Percentiles rank a stretch among this genome's conserved stretches.
Conservation (phyloP, 2,797 vertebrate genomes). For the Spheniscus humboldti region DNA sequence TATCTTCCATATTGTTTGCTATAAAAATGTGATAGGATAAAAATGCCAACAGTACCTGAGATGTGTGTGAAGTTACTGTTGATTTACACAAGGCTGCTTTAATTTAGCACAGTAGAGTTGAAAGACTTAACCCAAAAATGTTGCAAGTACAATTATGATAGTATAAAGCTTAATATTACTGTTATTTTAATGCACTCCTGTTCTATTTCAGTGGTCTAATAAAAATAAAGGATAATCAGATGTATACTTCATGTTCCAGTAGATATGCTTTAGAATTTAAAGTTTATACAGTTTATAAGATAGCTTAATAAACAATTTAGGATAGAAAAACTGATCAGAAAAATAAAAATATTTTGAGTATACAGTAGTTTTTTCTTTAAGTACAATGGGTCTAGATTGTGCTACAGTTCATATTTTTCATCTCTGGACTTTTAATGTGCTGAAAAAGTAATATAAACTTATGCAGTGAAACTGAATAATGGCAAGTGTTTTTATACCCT, state of each 20-base stretch:
- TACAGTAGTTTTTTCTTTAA: constrained; percentile 52
- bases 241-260: background rate
- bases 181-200: constrained; percentile 14
- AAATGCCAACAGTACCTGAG: constrained; percentile 34
- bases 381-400: constrained; percentile 53
- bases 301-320: constrained; percentile 43
- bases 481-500: constrained; percentile 89
- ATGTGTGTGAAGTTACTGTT: constrained; percentile 9
- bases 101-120: constrained; percentile 29
- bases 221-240: constrained; percentile 46
- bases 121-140: constrained; percentile 51
- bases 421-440: constrained; percentile 56
- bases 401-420: constrained; percentile 76
- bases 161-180: constrained; percentile 34
- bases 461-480: constrained; percentile 90
- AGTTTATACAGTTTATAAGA: constrained; percentile 28
- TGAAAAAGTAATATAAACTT: constrained; percentile 57
- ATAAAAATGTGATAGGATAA: constrained; percentile 7
- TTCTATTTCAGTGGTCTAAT: constrained; percentile 24
- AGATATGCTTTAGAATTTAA: constrained; percentile 14
- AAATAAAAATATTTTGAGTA: background rate
- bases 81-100: constrained; percentile 35
- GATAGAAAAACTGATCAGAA: constrained; percentile 18
- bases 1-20: background rate
- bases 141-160: constrained; percentile 8